Base-by-base conservation (phyloP, 2,113 vertebrate species). In the Pelecanoides urinatrix region DNA sequence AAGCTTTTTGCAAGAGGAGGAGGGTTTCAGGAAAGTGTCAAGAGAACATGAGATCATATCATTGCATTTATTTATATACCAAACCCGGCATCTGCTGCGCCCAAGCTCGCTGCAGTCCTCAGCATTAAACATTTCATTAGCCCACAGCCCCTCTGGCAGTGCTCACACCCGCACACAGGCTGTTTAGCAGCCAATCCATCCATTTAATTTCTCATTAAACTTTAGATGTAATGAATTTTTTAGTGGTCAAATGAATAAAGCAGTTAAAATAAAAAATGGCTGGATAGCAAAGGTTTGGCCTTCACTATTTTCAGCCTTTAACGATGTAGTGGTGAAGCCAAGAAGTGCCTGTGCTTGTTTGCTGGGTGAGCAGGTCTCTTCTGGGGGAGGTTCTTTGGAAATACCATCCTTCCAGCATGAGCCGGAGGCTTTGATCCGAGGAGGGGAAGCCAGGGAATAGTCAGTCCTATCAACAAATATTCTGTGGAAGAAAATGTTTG, bases 191-290 rank as follows among this genome's bases (percentile, higher is more conserved):
- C 91, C 96, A 94, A 88, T 91, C 96, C 91, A 95, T 91, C 96
- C 86, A 80, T 77, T 93, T 96, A 96, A 93, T 96, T 96, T 93
- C 91, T 96, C 92, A 92, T 97, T 97, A 96, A 96, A 96, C 96
- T 94, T 94, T 90, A 90, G 87, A 86, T 95, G 72, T 56, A 91
- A 97, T 96, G 95, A 95, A 95, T 97, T 96, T 95, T 96, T 96
- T 82, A 97, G 85, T 94, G 96, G 95, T 93, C 92, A 96, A 87
- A 88, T 89, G 75, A 92, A 96, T 88, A 90, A 97, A 96, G 67
- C 44, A 87, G 88, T 95, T 93, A 82, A 96, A 94, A 62, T 90
- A 71, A 88, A 92, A 93, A 96, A 94, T 78, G 84, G 88, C 90
- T 91, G 86, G 82, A 29, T 87, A 84, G 78, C 87, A 92, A 90